phyloP scores from a whole-genome alignment of 2,888 invertebrate genomes.

The Agrotis exclamationis region DNA sequence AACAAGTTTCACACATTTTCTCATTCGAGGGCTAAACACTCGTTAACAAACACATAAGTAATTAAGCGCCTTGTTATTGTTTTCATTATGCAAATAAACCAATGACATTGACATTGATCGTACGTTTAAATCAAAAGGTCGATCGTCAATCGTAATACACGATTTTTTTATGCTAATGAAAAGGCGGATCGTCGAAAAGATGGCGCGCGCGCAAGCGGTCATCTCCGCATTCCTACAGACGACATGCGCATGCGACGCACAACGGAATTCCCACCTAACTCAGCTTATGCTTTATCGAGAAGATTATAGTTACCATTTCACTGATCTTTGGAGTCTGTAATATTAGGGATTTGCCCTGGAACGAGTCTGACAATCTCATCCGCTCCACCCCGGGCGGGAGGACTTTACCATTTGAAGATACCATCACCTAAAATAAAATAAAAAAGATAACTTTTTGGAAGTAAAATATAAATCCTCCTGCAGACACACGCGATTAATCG shows the following conservation, averaged over 20 bases:
- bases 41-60: constrained; percentile 40
- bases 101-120: constrained; percentile 64
- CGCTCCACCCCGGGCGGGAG: no score
- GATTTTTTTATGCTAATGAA: constrained; percentile 83
- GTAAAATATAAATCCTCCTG: no score
- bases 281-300: constrained; percentile 49
- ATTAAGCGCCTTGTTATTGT: constrained; percentile 51
- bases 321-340: constrained; percentile 25
- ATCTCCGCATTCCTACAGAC: constrained; percentile 88
- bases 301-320: constrained; percentile 47
- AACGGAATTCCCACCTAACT: constrained; percentile 81
- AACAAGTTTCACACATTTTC: constrained; percentile 28
- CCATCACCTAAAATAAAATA: no score
- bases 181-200: constrained; percentile 76
- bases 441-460: no score
- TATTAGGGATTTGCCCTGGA: no score
- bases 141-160: constrained; percentile 70
- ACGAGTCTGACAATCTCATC: no score
- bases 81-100: constrained; percentile 48
- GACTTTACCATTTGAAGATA: no score
- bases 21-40: constrained; percentile 34
- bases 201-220: constrained; percentile 70
- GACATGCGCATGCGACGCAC: constrained; percentile 74
- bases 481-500: no score
- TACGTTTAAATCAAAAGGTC: constrained; percentile 63